Evolutionary conservation across 1,140 invertebrate genomes (phyloP).

Genomic region (Drosophila kohkoa): DNA sequence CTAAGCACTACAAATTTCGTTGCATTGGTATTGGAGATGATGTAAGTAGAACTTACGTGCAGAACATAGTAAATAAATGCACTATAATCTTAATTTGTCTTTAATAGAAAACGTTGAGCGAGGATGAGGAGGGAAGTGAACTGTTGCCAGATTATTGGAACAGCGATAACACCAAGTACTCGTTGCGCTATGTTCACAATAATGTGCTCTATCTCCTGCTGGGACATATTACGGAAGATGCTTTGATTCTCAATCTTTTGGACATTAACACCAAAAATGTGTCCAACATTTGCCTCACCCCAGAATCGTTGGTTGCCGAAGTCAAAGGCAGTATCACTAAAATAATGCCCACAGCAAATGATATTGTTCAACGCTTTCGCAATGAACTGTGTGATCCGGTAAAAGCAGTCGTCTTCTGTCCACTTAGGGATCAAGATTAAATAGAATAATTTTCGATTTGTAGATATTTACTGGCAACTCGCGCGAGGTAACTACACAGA

Average conservation of each 20-base stretch:
- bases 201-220: constrained; percentile 89
- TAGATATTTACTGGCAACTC: constrained; percentile 75
- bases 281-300: constrained; percentile 83
- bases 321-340: constrained; percentile 84
- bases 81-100: constrained; percentile 2
- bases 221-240: constrained; percentile 87
- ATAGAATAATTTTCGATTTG: not conserved
- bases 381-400: constrained; percentile 85
- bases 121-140: constrained; percentile 88
- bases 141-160: constrained; percentile 90
- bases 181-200: constrained; percentile 88
- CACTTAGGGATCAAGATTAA: not conserved
- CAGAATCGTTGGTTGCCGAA: constrained; percentile 79
- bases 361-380: constrained; percentile 84
- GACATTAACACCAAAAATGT: constrained; percentile 84
- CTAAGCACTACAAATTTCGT: constrained; percentile 88
- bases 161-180: constrained; percentile 86
- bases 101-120: constrained; percentile 87
- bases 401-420: not conserved
- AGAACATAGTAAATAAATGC: not conserved
- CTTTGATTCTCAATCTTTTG: constrained; percentile 88
- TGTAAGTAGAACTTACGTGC: constrained; percentile 83
- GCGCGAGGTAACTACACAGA: constrained; percentile 72
- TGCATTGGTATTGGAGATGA: constrained; percentile 90
- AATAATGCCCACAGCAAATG: constrained; percentile 85